Conservation (phyloP, 1,140 invertebrate species). For the Ruditapes philippinarum region DNA sequence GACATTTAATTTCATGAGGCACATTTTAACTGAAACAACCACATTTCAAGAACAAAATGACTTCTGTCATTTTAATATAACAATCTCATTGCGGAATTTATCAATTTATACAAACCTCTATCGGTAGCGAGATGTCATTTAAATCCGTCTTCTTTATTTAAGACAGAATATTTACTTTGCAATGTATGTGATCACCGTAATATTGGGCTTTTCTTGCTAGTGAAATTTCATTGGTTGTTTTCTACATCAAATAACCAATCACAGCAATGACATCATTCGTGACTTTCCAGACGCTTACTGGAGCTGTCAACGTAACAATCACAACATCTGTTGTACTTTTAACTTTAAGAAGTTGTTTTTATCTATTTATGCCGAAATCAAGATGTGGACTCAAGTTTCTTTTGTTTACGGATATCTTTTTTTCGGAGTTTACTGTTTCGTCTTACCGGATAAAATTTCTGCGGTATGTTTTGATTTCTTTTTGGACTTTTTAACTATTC, state of each 20-base stretch:
- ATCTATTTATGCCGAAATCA: neutral
- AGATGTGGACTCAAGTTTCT: constrained; percentile 37
- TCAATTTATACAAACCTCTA: too few species aligned
- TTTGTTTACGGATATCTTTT: constrained; percentile 11
- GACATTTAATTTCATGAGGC: neutral
- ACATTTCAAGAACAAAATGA: neutral
- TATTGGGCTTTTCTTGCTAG: neutral
- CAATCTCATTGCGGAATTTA: too few species aligned
- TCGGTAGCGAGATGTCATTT: too few species aligned
- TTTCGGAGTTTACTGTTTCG: constrained; percentile 17
- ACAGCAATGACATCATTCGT: neutral
- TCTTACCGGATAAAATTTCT: neutral
- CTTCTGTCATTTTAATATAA: neutral
- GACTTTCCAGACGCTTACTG: neutral
- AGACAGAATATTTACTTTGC: neutral
- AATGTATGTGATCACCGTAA: neutral
- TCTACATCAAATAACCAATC: neutral
- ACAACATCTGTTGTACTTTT: constrained; percentile 11
- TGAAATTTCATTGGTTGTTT: neutral
- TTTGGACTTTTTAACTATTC: neutral
- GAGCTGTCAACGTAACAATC: constrained; percentile 39
- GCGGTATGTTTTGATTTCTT: constrained; percentile 19
- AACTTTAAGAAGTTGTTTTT: neutral
- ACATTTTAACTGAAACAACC: neutral
- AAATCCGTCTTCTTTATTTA: too few species aligned